Base-by-base conservation (phyloP, 2,797 vertebrate species). In the Falco biarmicus region DNA sequence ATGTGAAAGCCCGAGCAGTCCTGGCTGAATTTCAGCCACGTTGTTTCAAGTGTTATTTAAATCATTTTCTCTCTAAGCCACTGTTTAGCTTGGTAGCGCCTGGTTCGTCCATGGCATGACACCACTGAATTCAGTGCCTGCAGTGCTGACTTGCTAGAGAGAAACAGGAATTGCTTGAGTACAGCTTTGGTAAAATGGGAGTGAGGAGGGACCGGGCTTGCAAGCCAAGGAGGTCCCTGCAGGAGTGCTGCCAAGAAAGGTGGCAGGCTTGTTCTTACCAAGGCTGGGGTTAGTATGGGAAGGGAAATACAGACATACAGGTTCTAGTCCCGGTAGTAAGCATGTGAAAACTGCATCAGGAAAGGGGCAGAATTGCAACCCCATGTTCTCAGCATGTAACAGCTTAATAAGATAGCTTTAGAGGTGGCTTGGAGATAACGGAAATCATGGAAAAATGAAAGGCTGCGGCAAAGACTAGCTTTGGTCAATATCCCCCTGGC, bases 121-220 rank as follows among this genome's bases (percentile, higher is more conserved):
- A 37, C 29, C 31, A 34, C 26, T 2, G 1, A 69, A 16, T 53
- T 84, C 50, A 19, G 31, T 13, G 28, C 20, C 15, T 47, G 8
- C 56, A 24, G 11, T 45, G 5, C 15, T 18, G 82, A 47, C 17
- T 25, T 64, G 18, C 66, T 34, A 5, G 34, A 70, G 43, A 28
- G 20, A 25, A 54, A 22, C 0, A 2, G 15, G 21, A 82, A 10
- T 14, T 69, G n/a, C 20, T 66, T 0, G 0, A 77, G 51, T 37
- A 37, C 45, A 34, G 61, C 51, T 89, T 34, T 64, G 39, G 31
- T 75, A 3, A 51, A 70, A 56, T 22, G n/a, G 34, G 31, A 77
- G 20, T 32, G 66, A 65, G 32, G 24, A 78, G 39, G 28, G 31
- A 13, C 51, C 86, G 41, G 32, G 32, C 32, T 28, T 66, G 9